Percentiles rank a stretch among this genome's conserved stretches.
Evolutionary conservation across 2,797 vertebrate species (phyloP).

Genomic region (Scolopax rusticola): DNA sequence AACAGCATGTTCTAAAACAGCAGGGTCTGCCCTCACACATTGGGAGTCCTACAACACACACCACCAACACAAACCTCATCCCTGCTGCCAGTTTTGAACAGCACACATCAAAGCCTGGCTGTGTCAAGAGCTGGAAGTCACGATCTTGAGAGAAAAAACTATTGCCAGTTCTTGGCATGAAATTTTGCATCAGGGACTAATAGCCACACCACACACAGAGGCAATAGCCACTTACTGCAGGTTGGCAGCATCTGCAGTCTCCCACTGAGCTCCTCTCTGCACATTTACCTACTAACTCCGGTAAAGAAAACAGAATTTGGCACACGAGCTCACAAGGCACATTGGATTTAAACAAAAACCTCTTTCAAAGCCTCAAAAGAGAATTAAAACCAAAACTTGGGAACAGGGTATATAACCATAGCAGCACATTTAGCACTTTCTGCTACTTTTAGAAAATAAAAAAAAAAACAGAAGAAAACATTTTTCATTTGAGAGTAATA

Average conservation of each 20-base stretch:
- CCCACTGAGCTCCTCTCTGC: background rate
- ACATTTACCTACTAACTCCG: background rate
- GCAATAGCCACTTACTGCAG: background rate
- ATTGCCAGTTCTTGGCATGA: background rate
- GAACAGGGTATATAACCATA: background rate
- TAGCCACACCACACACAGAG: background rate
- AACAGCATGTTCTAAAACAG: background rate
- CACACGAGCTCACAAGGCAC: background rate
- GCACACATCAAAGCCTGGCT: background rate
- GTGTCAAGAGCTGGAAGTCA: background rate
- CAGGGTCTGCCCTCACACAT: fast-evolving
- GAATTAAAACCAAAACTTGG: background rate
- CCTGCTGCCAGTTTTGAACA: background rate
- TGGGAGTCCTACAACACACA: background rate
- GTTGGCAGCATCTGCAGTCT: background rate
- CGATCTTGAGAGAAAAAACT: fast-evolving
- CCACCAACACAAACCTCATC: fast-evolving
- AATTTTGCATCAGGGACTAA: background rate
- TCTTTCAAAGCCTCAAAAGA: background rate
- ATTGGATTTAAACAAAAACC: background rate
- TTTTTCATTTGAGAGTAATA: background rate
- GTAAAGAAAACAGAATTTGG: background rate
- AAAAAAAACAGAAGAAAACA: background rate
- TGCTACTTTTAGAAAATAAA: background rate
- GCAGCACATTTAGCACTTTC: background rate